phyloP scores from a whole-genome alignment of 2,888 invertebrate species.

The Beris morrisii region DNA sequence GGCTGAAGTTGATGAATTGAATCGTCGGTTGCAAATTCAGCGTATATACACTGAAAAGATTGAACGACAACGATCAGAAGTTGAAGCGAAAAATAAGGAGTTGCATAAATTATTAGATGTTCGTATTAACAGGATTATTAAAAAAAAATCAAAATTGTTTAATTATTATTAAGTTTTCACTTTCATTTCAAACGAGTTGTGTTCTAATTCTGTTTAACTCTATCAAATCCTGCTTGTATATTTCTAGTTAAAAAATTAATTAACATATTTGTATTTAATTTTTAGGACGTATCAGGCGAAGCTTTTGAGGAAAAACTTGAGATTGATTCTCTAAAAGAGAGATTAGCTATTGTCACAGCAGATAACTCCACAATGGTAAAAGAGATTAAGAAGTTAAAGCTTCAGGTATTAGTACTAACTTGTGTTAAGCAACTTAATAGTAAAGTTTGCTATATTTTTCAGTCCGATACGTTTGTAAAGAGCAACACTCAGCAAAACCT shows the following conservation, averaged over 20 bases:
- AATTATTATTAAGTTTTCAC: no score
- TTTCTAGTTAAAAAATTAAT: background rate
- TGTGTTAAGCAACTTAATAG: constrained; percentile 10
- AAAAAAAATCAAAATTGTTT: background rate
- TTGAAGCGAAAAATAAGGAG: constrained; percentile 53
- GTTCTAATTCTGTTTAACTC: no score
- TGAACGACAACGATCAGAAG: constrained; percentile 48
- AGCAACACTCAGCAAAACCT: constrained; percentile 53
- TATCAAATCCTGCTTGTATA: no score
- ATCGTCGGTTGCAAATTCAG: constrained; percentile 52
- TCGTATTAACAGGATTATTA: constrained; percentile 28
- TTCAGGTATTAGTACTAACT: constrained; percentile 37
- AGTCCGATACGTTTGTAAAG: constrained; percentile 49
- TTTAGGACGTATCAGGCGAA: constrained; percentile 53
- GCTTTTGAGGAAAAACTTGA: constrained; percentile 51
- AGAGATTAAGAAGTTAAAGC: constrained; percentile 46
- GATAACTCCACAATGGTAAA: constrained; percentile 50
- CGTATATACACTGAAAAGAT: constrained; percentile 51
- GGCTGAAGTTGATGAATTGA: constrained; percentile 52
- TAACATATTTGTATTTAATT: constrained; percentile 5
- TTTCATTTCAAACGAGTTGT: no score
- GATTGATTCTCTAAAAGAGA: constrained; percentile 48
- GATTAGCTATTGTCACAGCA: constrained; percentile 46
- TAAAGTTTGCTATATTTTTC: background rate
- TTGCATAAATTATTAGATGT: constrained; percentile 53